Base-by-base conservation (phyloP, 2,797 vertebrate genomes). In the Meriones psammophilus region DNA sequence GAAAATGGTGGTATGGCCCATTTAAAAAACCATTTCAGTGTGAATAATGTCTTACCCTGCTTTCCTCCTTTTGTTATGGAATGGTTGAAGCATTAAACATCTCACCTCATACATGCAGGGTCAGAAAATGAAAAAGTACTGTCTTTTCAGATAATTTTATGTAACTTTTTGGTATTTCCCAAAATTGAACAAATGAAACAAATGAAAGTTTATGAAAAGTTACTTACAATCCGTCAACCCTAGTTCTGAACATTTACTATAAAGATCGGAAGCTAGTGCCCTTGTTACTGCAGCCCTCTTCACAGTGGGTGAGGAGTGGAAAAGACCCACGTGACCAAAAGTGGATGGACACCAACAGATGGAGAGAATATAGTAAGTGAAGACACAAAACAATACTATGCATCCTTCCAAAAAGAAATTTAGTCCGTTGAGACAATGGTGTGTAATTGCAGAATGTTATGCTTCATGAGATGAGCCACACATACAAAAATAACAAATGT, bases 11-110 rank as follows among this genome's bases (percentile, higher is more conserved):
- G 10, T 76, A n/a, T 18, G 92, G 22, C 24, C 5, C 17, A 50
- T 66, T 86, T 95, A 58, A 6, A 33, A 86, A 91, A 79, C 66
- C 17, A 88, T 77, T 96, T 76, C 73, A 46, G 33, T 42, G 17
- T 54, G n/a, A 88, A 22, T 5, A 17, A 28, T 36, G 60, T 54
- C 30, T 95, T 80, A 20, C 6, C 50, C 50, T 60, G 50, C 8
- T 8, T 92, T 85, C 73, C 73, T 17, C 68, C 58, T 8, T 30
- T 79, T 83, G 20, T 12, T 87, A 42, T 3, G 0, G 85, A 26
- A 66, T 2, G 1, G 2, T 90, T 87, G 36, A 95, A 78, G 50
- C 9, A 42, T 20, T 26, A 60, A 42, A 80, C 69, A 94, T 20
- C 39, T 39, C 17, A 46, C 50, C 28, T 71, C 33, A 60, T 18